Conservation (phyloP, 2,113 vertebrate species). For the Tyto alba region DNA sequence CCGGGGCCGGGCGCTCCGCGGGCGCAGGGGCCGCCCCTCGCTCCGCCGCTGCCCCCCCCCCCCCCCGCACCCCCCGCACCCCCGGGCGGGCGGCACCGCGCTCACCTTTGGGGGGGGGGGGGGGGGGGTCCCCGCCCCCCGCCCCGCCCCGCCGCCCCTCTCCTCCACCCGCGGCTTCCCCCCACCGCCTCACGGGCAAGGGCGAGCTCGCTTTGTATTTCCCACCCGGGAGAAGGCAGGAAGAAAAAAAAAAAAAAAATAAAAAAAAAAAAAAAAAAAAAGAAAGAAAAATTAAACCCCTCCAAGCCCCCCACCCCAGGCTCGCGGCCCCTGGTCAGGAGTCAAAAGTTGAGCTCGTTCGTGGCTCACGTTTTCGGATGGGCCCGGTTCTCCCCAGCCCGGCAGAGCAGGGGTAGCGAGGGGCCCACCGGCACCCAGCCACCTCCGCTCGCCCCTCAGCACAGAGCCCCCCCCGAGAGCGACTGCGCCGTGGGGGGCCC, state of each 20-base stretch:
- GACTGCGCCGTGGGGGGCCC: background rate
- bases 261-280: background rate
- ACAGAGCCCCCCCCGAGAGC: fast-evolving
- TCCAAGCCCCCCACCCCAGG: too few species aligned
- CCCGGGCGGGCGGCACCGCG: background rate
- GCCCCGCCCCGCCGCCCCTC: background rate
- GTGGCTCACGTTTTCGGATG: background rate
- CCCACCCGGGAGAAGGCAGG: background rate
- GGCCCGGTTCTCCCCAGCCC: background rate
- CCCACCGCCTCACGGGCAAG: background rate
- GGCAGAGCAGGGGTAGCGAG: background rate
- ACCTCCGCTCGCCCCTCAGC: background rate
- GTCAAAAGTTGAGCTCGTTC: background rate
- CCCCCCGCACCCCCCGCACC: background rate
- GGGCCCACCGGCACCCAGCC: background rate
- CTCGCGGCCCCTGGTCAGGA: background rate
- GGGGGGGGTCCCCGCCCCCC: background rate
- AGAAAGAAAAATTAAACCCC: too few species aligned
- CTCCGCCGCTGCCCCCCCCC: background rate
- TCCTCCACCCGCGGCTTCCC: background rate
- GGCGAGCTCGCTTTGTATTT: fast-evolving
- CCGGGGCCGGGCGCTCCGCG: background rate
- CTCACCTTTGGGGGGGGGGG: too few species aligned
- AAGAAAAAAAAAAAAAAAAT: too few species aligned
- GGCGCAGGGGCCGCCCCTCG: too few species aligned